Evolutionary conservation across 2,888 invertebrate genomes (phyloP).

Genomic region (Dioctria rufipes): DNA sequence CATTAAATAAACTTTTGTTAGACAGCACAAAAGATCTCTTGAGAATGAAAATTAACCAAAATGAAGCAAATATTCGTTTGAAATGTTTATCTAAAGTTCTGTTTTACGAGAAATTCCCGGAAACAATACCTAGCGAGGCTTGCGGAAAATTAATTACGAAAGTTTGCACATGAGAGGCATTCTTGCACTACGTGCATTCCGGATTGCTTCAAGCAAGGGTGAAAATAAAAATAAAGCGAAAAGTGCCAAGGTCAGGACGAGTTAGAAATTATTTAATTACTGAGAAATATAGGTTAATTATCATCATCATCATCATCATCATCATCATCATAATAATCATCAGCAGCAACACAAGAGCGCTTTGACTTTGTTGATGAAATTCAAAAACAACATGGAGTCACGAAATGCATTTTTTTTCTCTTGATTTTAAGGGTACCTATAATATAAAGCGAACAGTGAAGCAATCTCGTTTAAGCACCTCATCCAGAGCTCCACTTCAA

Average conservation of each 20-base stretch:
- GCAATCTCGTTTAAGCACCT: background rate
- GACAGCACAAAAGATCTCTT: background rate
- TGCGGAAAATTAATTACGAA: slow-evolving; percentile 28
- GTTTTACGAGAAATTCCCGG: background rate
- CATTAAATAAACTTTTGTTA: too few species aligned
- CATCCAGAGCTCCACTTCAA: background rate
- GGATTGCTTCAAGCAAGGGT: too few species aligned
- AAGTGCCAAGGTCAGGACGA: background rate
- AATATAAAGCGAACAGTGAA: background rate
- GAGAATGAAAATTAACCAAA: slow-evolving; percentile 2
- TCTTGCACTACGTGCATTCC: background rate
- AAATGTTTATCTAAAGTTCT: slow-evolving; percentile 26
- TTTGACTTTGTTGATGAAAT: background rate
- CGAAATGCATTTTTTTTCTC: slow-evolving; percentile 5
- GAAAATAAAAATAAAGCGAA: too few species aligned
- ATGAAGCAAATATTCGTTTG: slow-evolving; percentile 4
- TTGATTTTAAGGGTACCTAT: background rate
- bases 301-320: background rate
- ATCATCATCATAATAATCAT: too few species aligned
- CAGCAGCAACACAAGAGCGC: background rate
- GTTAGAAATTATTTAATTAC: slow-evolving; percentile 17
- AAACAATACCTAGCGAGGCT: slow-evolving; percentile 3
- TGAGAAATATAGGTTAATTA: slow-evolving; percentile 30
- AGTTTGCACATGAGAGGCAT: background rate
- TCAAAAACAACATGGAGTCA: background rate